A percentile compares a stretch with the other conserved stretches of the same genome.
phyloP scores from a whole-genome alignment of 2,797 vertebrate species.

The Macropus fuliginosus region DNA sequence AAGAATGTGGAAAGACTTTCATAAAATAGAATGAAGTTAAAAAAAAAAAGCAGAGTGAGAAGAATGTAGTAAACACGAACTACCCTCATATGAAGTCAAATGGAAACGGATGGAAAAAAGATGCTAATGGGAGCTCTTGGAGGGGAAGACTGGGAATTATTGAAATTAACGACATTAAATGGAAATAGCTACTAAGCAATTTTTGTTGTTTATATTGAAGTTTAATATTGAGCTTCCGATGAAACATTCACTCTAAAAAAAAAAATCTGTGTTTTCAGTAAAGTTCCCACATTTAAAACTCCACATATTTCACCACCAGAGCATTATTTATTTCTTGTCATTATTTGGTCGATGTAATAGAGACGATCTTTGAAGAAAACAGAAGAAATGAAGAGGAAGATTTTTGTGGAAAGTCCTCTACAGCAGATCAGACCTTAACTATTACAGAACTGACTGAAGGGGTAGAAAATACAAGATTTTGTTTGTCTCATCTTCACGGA shows the following conservation, averaged over 20 bases:
- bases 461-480: background rate
- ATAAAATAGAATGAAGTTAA: background rate
- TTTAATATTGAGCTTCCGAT: background rate
- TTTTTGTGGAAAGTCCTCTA: background rate
- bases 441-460: background rate
- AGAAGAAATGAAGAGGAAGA: background rate
- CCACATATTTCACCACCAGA: slow-evolving; percentile 7
- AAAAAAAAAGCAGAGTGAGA: background rate
- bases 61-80: background rate
- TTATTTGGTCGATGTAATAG: background rate
- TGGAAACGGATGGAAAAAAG: background rate
- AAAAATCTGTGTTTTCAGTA: background rate
- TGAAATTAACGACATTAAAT: background rate
- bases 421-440: background rate
- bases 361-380: background rate
- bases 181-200: background rate
- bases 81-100: background rate
- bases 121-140: background rate
- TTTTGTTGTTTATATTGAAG: background rate
- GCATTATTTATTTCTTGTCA: slow-evolving; percentile 27
- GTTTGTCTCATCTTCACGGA: background rate
- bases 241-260: background rate
- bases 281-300: background rate
- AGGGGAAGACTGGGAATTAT: background rate
- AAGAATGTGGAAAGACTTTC: background rate